Evolutionary conservation across 2,888 invertebrate species (phyloP).

Genomic region (Cosmia pyralina): DNA sequence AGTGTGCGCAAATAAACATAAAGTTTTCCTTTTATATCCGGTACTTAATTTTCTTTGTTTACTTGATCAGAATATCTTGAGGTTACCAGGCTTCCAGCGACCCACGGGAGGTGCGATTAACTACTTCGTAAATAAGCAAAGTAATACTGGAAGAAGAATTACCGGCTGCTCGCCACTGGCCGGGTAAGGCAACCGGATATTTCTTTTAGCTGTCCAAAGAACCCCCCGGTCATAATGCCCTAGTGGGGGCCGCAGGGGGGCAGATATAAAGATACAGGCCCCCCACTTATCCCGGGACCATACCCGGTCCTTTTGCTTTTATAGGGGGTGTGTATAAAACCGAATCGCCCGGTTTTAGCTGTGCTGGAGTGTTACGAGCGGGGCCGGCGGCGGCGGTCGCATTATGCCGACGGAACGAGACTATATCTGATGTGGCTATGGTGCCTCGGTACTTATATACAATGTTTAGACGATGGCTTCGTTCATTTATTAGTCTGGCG

Average conservation of each 20-base stretch:
- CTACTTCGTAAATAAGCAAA: conserved; percentile 86
- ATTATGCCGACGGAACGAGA: conserved; percentile 83
- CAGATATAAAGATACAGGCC: conserved; percentile 90
- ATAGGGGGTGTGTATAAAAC: conserved; percentile 90
- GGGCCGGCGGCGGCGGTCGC: conserved; percentile 85
- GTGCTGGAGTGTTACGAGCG: conserved; percentile 89
- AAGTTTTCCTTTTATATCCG: conserved; percentile 42
- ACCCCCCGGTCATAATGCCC: conserved; percentile 89
- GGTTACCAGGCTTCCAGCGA: conserved; percentile 71
- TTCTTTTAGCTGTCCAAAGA: conserved; percentile 90
- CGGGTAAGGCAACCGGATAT: conserved; percentile 88
- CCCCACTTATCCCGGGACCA: conserved; percentile 89
- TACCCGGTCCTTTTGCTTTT: conserved; percentile 90
- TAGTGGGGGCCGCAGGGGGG: conserved; percentile 84
- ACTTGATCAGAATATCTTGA: conserved; percentile 62
- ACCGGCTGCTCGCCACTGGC: conserved; percentile 83
- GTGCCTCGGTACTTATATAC: conserved; percentile 83
- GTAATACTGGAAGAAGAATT: conserved; percentile 87
- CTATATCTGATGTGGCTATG: conserved; percentile 86
- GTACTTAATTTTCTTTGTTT: conserved; percentile 57
- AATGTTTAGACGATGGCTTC: conserved; percentile 81
- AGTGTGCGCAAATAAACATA: conserved; percentile 36
- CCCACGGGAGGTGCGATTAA: conserved; percentile 82
- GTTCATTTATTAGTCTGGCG: conserved; percentile 78
- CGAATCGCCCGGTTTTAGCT: conserved; percentile 90